Base-by-base conservation (phyloP, 2,888 invertebrate species). In the Drosophila picticornis region DNA sequence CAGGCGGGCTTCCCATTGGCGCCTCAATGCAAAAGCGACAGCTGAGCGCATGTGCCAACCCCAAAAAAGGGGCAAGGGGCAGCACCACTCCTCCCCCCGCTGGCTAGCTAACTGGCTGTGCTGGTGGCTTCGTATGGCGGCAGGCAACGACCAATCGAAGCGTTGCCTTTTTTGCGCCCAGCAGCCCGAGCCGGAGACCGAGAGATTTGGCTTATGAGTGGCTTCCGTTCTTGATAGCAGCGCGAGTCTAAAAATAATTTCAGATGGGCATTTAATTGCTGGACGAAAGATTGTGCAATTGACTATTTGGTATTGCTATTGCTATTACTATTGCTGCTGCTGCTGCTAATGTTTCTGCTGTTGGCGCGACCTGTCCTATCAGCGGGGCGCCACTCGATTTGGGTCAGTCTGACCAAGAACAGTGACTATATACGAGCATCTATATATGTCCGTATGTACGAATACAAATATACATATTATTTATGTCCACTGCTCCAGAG, bases 1-100 rank as follows among this genome's bases (percentile, higher is more conserved):
- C 71, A 58, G 67, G 53, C 75, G 56, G 69, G 32, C 69, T 85
- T 84, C 81, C 64, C 68, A 85, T 87, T 85, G 85, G 85, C 85
- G 80, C 72, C 80, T 25, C 29, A 27, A n/a, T 27, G 58, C 34
- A 10, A 29, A 4, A 3, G 32, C 40, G 29, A 10, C 32, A 25
- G 16, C 25, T 19, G 7, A 73, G 75, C 80, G 80, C 80, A 80
- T 80, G 80, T 77, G 77, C 52, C 63, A 58, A 60, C 57, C 57
- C n/a, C 29, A 46, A 25, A 46, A 46, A 46, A 46, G 16, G 16
- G 46, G 25, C 16, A 40, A 29, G 22, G 13, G 34, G 19, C 36
- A 27, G 50, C 29, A 48, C 62, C n/a, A n/a, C 52, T 57, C 43
- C 65, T 25, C 38, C 63, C 52, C 27, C 55, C 16, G 38, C 29